Evolutionary conservation across 2,888 invertebrate species (phyloP).

Genomic region (Acleris literana): DNA sequence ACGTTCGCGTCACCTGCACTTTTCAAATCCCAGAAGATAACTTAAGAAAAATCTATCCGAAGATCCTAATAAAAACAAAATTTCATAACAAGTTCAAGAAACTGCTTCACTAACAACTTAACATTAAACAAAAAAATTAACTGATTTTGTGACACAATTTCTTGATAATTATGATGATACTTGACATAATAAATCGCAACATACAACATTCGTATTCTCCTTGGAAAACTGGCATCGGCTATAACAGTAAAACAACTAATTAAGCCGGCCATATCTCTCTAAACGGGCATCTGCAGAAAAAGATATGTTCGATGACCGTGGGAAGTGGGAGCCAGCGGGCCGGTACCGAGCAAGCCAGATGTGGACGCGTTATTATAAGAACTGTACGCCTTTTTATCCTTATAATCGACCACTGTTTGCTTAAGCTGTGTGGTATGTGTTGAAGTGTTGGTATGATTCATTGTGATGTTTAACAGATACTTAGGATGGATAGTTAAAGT

Average conservation of each 20-base stretch:
- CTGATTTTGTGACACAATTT: no score
- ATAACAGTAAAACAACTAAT: conserved; percentile 28
- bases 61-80: no score
- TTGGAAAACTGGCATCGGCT: conserved; percentile 5
- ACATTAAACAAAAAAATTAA: no score
- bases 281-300: conserved; percentile 49
- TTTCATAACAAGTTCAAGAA: no score
- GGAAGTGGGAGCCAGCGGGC: conserved; percentile 44
- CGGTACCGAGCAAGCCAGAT: conserved; percentile 50
- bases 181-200: not conserved
- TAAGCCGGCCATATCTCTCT: conserved; percentile 33
- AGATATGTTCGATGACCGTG: conserved; percentile 57
- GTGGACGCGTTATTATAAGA: conserved; percentile 52
- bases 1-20: no score
- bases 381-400: conserved; percentile 41
- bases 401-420: conserved; percentile 9
- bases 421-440: conserved; percentile 22
- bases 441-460: conserved; percentile 10
- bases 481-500: no score
- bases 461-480: no score
- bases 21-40: no score
- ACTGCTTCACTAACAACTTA: no score
- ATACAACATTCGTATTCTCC: not conserved
- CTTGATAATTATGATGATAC: not conserved
- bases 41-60: no score